A percentile compares a stretch with the other conserved stretches of the same genome.
These are phyloP conservation scores for Ruditapes philippinarum DNA, from an alignment of 1,140 invertebrate genomes.

Conservation along the genomic window DNA sequence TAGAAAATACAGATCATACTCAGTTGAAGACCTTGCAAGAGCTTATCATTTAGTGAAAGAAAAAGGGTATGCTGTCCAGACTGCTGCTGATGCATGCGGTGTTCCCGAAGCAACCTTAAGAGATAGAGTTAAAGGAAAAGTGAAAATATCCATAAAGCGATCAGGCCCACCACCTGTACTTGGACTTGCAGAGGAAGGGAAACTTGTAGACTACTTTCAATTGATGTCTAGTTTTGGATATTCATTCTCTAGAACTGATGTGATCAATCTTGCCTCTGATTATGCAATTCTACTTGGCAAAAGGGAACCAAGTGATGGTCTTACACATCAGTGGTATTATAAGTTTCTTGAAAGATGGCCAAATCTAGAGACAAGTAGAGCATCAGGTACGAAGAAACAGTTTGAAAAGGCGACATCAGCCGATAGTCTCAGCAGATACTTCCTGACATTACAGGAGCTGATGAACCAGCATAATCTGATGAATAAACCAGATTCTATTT, in stretches of 20 bases:
- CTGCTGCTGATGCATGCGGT: conserved; percentile 44
- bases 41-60: conserved; percentile 41
- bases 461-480: conserved; percentile 53
- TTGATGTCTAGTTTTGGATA: conserved; percentile 50
- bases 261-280: conserved; percentile 59
- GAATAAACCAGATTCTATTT: conserved; percentile 63
- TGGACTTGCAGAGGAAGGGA: conserved; percentile 42
- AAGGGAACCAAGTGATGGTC: conserved; percentile 51
- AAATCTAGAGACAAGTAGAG: conserved; percentile 39
- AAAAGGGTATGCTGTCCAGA: conserved; percentile 51
- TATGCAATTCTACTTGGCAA: conserved; percentile 64
- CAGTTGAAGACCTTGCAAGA: conserved; percentile 25
- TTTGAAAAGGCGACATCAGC: conserved; percentile 54
- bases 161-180: conserved; percentile 58
- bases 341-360: conserved; percentile 60
- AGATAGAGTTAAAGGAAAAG: conserved; percentile 58
- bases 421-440: conserved; percentile 55
- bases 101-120: conserved; percentile 54
- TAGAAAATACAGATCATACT: conserved; percentile 56
- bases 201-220: conserved; percentile 56
- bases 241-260: conserved; percentile 57
- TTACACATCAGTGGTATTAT: conserved; percentile 65
- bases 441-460: conserved; percentile 26
- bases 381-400: conserved; percentile 52
- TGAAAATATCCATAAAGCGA: background rate